Evolutionary conservation across 2,888 invertebrate genomes (phyloP).

Genomic region (Lochmaea capreae): DNA sequence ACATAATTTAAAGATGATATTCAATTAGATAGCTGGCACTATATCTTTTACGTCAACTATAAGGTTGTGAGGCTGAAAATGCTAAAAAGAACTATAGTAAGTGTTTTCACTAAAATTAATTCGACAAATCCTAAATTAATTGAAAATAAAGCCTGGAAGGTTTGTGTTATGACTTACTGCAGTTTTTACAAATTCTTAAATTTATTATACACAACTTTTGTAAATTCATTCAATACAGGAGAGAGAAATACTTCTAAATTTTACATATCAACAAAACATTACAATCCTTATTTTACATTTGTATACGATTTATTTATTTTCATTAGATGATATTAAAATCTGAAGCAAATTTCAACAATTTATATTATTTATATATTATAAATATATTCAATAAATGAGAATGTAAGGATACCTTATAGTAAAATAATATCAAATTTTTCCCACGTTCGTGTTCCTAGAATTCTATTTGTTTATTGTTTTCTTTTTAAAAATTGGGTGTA

Average conservation of each 20-base stretch:
- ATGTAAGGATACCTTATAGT: constrained; percentile 21
- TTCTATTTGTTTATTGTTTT: not conserved
- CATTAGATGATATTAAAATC: constrained; percentile 33
- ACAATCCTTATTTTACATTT: constrained; percentile 29
- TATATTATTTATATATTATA: constrained; percentile 24
- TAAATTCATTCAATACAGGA: not conserved
- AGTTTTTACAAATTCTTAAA: not conserved
- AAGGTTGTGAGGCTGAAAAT: too few relatives aligned
- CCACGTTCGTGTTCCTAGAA: not conserved
- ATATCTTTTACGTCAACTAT: too few relatives aligned
- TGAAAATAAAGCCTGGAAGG: too few relatives aligned
- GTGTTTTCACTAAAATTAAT: too few relatives aligned
- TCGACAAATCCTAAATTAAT: too few relatives aligned
- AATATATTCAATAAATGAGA: constrained; percentile 16
- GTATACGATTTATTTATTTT: constrained; percentile 22
- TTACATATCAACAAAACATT: not conserved
- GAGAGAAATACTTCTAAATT: constrained; percentile 5
- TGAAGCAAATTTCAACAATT: constrained; percentile 35
- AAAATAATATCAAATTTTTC: constrained; percentile 9
- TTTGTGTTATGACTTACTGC: not conserved
- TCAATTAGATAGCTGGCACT: too few relatives aligned
- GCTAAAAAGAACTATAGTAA: too few relatives aligned
- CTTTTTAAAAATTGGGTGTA: not conserved
- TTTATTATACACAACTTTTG: not conserved
- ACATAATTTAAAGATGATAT: too few relatives aligned